Evolutionary conservation across 35 echinoderm and acorn worm genomes (phyloP).

Genomic region (Hemicentrotus pulcherrimus): DNA sequence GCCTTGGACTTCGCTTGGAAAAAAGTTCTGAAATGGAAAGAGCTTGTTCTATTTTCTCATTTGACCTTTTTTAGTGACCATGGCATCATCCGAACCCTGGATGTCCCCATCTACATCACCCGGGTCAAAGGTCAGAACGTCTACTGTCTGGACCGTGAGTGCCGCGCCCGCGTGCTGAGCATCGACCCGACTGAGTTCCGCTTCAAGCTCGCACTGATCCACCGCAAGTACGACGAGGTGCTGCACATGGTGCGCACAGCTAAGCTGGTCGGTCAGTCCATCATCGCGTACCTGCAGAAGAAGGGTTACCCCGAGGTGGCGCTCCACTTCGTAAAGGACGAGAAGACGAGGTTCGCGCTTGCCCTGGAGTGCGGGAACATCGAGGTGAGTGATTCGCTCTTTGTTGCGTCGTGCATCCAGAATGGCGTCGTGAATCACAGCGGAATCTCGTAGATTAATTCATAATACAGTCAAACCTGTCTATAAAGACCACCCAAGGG

Average conservation of each 20-base stretch:
- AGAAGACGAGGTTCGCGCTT: slow-evolving; percentile 94
- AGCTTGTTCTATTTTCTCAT: neutral
- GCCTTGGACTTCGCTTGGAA: too few relatives aligned
- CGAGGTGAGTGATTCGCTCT: slow-evolving; percentile 52
- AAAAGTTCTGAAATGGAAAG: too few relatives aligned
- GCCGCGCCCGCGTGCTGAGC: slow-evolving; percentile 87
- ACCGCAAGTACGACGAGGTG: slow-evolving; percentile 97
- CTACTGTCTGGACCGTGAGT: slow-evolving; percentile 94
- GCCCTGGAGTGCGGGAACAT: slow-evolving; percentile 97
- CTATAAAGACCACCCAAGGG: too few relatives aligned
- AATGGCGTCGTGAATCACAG: too few relatives aligned
- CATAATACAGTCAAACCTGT: too few relatives aligned
- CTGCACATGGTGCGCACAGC: slow-evolving; percentile 98
- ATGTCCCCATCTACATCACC: slow-evolving; percentile 96
- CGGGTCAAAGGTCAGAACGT: slow-evolving; percentile 94
- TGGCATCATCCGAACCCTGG: slow-evolving; percentile 94
- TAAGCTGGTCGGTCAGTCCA: slow-evolving; percentile 94
- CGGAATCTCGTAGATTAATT: too few relatives aligned
- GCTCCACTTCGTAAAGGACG: slow-evolving; percentile 96
- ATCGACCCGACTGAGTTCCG: slow-evolving; percentile 93
- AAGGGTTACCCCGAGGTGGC: slow-evolving; percentile 98
- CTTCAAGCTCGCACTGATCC: slow-evolving; percentile 92
- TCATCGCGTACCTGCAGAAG: slow-evolving; percentile 99
- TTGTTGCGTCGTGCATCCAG: too few relatives aligned
- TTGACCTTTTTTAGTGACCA: slow-evolving; percentile 73